Base-by-base conservation (phyloP, 2,113 vertebrate genomes). In the Phalacrocorax brasilianus region DNA sequence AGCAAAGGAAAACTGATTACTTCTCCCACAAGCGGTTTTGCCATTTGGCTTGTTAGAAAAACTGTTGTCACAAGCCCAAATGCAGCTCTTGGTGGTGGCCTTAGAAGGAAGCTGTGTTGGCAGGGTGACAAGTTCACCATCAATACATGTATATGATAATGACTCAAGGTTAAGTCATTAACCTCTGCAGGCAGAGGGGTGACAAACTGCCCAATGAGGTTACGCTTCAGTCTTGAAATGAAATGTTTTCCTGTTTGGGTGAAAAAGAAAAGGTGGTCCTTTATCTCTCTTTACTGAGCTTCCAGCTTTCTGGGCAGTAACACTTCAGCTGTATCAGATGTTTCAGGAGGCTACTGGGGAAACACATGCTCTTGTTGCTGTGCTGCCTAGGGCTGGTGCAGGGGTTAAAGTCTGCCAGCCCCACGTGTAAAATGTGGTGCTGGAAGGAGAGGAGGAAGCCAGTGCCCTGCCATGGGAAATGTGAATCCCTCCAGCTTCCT, bases 241-340 rank as follows among this genome's bases (percentile, higher is more conserved):
- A 49, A 38, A 40, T 27, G 3, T 56, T 77, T 73, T 77, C 28
- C 12, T 71, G 2, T n/a, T 61, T n/a, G 8, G 8, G 5, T 78
- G 20, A 21, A 53, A 88, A 67, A 74, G 3, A 62, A 79, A 76
- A 52, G 2, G 13, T 42, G 11, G 11, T 19, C 49, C 5, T 56
- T 58, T 0, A 0, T 49, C 72, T 56, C 55, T 58, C 3, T n/a
- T 38, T 2, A 3, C 2, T 2, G 20, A 7, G 8, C 2, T 82
- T 12, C 23, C 40, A n/a, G 9, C 10, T 90, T 65, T 85, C 38
- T 66, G 26, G 11, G 14, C 42, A 76, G 8, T 28, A 38, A 35
- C 8, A 11, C 20, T 70, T 85, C 15, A 52, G 32, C 30, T 76
- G 66, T 52, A 66, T 22, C 0, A 2, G 2, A 10, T 38, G 14